Base-by-base conservation (phyloP, 2,888 invertebrate genomes). In the Mechanitis mazaeus region DNA sequence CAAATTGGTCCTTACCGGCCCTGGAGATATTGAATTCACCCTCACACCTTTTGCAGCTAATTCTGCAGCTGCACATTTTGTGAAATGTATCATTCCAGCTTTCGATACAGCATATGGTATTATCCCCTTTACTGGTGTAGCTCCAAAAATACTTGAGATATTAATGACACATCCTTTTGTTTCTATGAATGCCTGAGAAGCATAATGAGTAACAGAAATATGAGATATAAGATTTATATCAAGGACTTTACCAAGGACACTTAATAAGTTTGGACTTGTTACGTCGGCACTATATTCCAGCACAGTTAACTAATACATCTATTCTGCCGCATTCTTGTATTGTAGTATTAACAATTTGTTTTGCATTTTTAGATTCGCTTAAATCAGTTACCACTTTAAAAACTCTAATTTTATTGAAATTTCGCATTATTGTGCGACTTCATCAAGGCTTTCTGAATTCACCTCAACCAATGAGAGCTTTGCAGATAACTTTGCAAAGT, bases 41-140 rank as follows among this genome's bases (percentile, higher is more conserved):
- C 95, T 83, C 1, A 95, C 92, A 47, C 79, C 87, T 73, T 91
- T 85, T 0, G 78, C 65, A 64, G 92, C 92, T 54, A 93, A 75
- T 67, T 93, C 95, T 56, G 94, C 76, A 33, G 95, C 95, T n/a
- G 91, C 83, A 75, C 93, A 94, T 72, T 92, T 86, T 2, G 95
- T 95, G 67, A 96, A 91, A 75, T 95, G 94, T 79, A 94, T 94
- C 31, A 95, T 72, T 20, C 94, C 94, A 42, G 94, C 87, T 82
- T 95, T 95, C 33, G 94, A 93, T 89, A 95, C 92, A 66, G 86
- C 84, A 75, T 95, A 95, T 9, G 72, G 67, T 45, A 74, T 55
- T 54, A 1, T 3, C 6, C 12, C 12, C 35, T 1, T 12, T 1
- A 6, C n/a, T 31, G 47, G 7, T 12, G 38, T n/a, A 35, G 35